Evolutionary conservation across 2,797 vertebrate genomes (phyloP), one percentile per base, ranked within the genome.

Genomic region (Galago senegalensis): DNA sequence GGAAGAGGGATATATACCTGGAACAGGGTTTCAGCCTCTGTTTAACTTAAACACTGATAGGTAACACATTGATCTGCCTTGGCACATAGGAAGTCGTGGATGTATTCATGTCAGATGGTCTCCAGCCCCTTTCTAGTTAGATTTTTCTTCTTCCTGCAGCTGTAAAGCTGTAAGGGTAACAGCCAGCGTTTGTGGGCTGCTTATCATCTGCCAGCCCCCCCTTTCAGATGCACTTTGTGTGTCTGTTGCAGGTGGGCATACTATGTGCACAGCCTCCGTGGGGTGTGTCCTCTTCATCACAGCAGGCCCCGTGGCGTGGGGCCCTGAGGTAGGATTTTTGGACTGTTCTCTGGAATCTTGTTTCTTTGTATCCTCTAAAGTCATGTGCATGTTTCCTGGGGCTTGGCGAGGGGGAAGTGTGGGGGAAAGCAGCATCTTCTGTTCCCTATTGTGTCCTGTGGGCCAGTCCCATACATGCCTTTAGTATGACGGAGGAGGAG

Each of bases 231-330:
- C 17, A 20, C 23, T 13, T 13, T 43, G 3, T 25, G 23, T 53
- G 56, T 75, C 72, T 63, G 43, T 92, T 92, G 18, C 58, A 94
- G 77, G 0, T 27, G 25, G 53, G 31, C 12, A 12, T 20, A 25
- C 17, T 13, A 1, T 31, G 43, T 60, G 29, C 60, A 20, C 61
- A n/a, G 34, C 20, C n/a, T 63, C 61, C 9, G 3, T 5, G 25
- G 63, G 69, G 20, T 2, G 0, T 3, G 1, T 7, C 7, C 0
- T 60, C 60, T 56, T 53, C 4, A 0, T 23, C 40, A 0, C 56
- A 53, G 58, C 70, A 2, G 0, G 43, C 4, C 0, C 0, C 53
- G 4, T 81, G 16, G 40, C 4, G 0, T 31, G 13, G 61, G 53
- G 18, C 20, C 73, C 20, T 0, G 0, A 60, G 91, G 70, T 93